Conservation (phyloP, 2,797 vertebrate species). For the Margarornis squamiger region DNA sequence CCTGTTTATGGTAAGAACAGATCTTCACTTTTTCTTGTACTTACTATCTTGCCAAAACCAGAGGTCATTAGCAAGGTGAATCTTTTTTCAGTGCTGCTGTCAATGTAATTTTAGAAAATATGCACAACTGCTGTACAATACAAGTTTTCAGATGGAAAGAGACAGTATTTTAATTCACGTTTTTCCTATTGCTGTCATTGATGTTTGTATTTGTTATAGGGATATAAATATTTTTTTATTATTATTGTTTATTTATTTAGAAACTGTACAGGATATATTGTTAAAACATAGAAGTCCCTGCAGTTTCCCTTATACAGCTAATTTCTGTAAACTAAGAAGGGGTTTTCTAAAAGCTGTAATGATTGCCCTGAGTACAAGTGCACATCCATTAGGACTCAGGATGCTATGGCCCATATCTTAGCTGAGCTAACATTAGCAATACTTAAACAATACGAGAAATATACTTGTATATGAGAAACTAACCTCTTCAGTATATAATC, state of each 20-base stretch:
- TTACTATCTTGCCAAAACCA: slow-evolving; percentile 24
- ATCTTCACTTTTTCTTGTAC: background rate
- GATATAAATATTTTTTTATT: background rate
- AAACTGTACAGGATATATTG: background rate
- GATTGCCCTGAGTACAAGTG: background rate
- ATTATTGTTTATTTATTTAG: background rate
- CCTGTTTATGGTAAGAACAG: slow-evolving; percentile 49
- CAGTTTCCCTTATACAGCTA: background rate
- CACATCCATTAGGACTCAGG: background rate
- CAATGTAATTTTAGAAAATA: slow-evolving; percentile 7
- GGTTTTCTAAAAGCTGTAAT: background rate
- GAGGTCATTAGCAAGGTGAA: slow-evolving; percentile 49
- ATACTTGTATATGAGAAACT: background rate
- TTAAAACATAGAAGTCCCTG: background rate
- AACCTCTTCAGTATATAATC: background rate
- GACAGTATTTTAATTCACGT: background rate
- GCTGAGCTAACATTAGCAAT: background rate
- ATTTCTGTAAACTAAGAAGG: background rate
- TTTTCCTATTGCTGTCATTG: background rate
- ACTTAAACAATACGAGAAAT: background rate
- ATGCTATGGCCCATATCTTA: background rate
- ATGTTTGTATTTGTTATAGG: background rate
- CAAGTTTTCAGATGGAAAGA: background rate
- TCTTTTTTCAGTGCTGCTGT: slow-evolving; percentile 13
- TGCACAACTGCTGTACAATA: background rate